These are phyloP conservation scores for Trichonephila clavipes DNA, from an alignment of 1,140 invertebrate species.

Conservation along the genomic window DNA sequence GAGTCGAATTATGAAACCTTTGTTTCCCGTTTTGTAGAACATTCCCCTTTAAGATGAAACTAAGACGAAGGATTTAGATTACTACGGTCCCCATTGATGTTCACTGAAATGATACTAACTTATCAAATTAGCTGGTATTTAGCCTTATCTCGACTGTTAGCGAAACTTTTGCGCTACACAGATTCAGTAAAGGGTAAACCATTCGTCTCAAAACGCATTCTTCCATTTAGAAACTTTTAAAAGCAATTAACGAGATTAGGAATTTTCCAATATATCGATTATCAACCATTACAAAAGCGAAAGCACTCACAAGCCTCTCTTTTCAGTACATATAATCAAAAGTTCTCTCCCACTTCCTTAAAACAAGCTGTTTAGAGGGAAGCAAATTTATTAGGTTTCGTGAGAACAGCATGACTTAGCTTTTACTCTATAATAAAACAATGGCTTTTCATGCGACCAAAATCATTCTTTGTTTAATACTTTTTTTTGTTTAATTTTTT, in stretches of 20 bases:
- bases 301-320: background rate
- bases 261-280: constrained; percentile 18
- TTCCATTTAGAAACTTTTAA: constrained; percentile 28
- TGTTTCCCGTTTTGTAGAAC: no score
- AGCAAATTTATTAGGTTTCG: background rate
- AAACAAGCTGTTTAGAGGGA: background rate
- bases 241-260: constrained; percentile 34
- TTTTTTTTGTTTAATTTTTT: no score
- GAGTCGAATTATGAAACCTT: no score
- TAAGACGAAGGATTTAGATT: background rate
- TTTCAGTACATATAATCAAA: background rate
- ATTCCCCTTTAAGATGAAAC: no score
- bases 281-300: background rate
- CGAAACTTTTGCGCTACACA: background rate
- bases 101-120: background rate
- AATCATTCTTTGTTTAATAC: background rate
- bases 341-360: background rate
- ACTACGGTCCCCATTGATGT: background rate
- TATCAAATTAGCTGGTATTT: background rate
- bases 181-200: background rate
- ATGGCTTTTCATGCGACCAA: background rate
- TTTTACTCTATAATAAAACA: background rate
- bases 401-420: background rate
- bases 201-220: constrained; percentile 9
- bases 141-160: background rate